Base-by-base conservation (phyloP, 2,113 vertebrate genomes). In the Caranx melampygus region DNA sequence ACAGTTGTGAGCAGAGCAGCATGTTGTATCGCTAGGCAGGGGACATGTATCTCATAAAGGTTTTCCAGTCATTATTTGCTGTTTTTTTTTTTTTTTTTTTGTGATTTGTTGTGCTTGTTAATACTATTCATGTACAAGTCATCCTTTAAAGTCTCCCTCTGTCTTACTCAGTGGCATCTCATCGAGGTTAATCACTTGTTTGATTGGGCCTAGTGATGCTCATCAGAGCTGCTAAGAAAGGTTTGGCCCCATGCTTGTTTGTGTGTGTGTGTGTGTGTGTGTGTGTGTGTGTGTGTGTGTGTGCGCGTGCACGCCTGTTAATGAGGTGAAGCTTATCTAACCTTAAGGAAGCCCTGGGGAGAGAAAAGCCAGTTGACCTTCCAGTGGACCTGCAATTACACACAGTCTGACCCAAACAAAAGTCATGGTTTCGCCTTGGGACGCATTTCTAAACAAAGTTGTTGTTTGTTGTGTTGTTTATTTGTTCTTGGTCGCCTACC, bases 161-260 rank as follows among this genome's bases (percentile, higher is more conserved):
- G 51, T 72, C 49, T 68, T 9, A 44, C 61, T 44, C 66, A 58
- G 13, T 63, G 52, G 51, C 58, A 42, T 75, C 74, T 47, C 34
- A 83, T 64, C 51, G 45, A 82, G 66, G 64, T 52, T 75, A 81
- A 87, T 89, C 79, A 52, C 71, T 52, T 64, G 33, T 86, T 82
- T 90, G 81, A 90, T 82, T 86, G 72, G 62, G 51, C 40, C 54
- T 82, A 82, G 87, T 75, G 73, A 70, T 76, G 72, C 78, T 85
- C 65, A 82, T 85, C 75, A 83, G 68, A 34, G 59, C 57, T 77
- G 45, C 61, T 82, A 66, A 60, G 31, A 49, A 18, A 71, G 49
- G 37, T 62, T 63, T 87, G 47, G 72, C 52, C 68, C 55, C 3
- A 7, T 21, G 58, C 71, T 65, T 61, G 45, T 45, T 16, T 55